phyloP scores from a whole-genome alignment of 2,888 invertebrate species.

The Tipula helvola region DNA sequence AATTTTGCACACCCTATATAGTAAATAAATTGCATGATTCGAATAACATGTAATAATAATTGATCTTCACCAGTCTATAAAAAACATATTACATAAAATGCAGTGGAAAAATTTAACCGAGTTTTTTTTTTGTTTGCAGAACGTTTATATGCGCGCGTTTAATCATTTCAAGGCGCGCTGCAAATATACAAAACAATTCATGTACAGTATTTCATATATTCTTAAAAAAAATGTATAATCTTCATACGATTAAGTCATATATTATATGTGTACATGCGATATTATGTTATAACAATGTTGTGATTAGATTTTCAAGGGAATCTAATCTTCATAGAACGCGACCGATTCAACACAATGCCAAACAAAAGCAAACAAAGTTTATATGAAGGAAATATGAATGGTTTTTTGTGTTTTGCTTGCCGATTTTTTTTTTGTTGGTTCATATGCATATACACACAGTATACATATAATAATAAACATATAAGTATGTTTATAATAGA shows the following conservation, averaged over 20 bases:
- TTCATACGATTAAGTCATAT: neutral
- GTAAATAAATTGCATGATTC: neutral
- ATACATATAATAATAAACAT: neutral
- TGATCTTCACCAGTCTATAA: neutral
- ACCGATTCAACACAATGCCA: neutral
- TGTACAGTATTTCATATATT: neutral
- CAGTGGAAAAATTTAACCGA: neutral
- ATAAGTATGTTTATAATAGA: neutral
- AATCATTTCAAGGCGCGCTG: neutral
- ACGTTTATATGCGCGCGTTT: neutral
- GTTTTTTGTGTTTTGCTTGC: neutral
- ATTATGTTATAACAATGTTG: neutral
- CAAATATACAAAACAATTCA: no score
- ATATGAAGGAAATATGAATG: neutral
- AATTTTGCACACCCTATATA: no score
- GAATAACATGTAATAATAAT: neutral
- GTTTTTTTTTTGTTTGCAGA: neutral
- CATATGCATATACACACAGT: no score
- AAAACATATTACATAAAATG: neutral
- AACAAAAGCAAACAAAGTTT: neutral
- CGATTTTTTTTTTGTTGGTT: neutral
- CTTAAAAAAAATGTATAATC: neutral
- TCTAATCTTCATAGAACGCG: neutral
- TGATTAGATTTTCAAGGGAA: neutral
- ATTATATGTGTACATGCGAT: neutral